Evolutionary conservation across 2,113 vertebrate genomes (phyloP).

Genomic region (Pungitius pungitius): DNA sequence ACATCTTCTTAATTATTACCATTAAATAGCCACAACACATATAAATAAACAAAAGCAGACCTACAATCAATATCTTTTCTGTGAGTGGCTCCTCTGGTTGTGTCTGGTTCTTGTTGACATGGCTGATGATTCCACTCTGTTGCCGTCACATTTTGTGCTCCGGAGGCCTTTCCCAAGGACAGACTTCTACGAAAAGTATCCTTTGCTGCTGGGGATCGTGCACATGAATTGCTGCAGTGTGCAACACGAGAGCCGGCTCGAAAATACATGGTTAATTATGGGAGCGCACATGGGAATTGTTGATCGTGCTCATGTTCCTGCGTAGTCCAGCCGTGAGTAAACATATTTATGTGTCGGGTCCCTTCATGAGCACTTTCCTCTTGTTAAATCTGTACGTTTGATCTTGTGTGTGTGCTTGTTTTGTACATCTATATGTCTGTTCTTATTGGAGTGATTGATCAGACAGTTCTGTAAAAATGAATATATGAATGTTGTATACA

Average conservation of each 20-base stretch:
- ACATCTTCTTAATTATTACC: not conserved
- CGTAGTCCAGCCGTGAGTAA: not conserved
- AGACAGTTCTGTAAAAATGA: not conserved
- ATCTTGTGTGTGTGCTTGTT: not conserved
- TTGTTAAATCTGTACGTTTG: not conserved
- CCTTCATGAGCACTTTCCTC: not conserved
- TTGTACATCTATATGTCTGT: not conserved
- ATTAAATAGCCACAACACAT: not conserved
- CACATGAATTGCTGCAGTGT: not conserved
- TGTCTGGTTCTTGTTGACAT: not conserved
- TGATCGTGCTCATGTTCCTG: not conserved
- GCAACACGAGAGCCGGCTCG: not conserved
- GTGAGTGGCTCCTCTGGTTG: not conserved
- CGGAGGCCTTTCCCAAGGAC: constrained; percentile 8
- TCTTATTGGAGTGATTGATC: not conserved
- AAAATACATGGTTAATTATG: not conserved
- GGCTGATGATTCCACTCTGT: not conserved
- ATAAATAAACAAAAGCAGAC: not conserved
- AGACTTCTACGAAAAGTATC: constrained; percentile 39
- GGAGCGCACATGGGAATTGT: not conserved
- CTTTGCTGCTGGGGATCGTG: not conserved
- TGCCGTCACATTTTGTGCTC: not conserved
- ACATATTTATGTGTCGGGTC: not conserved
- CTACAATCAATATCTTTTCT: not conserved
- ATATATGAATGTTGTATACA: too few relatives aligned